A percentile compares a stretch with the other conserved stretches of the same genome.
These are phyloP conservation scores for Masnerella sp. DNA, from an alignment of 2,888 invertebrate species.

Conservation along the genomic window DNA sequence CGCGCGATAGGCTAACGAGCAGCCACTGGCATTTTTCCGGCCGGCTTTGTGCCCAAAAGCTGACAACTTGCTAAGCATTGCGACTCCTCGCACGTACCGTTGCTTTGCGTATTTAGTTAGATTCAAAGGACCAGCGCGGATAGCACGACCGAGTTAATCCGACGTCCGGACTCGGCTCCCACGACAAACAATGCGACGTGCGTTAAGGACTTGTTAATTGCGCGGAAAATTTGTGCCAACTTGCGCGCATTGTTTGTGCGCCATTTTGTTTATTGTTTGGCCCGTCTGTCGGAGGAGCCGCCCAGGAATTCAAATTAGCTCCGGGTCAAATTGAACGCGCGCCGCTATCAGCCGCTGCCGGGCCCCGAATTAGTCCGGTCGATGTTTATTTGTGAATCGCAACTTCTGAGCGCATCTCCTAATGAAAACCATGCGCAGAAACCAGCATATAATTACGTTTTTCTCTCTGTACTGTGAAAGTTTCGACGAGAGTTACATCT, in stretches of 20 bases:
- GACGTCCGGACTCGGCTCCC: slow-evolving; percentile 25
- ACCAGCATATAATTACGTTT: too few relatives aligned
- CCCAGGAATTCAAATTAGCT: slow-evolving; percentile 6
- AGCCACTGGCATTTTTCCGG: slow-evolving; percentile 57
- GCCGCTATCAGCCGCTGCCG: neutral
- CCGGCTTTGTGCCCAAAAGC: slow-evolving; percentile 45
- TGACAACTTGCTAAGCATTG: slow-evolving; percentile 46
- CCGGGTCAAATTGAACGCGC: neutral
- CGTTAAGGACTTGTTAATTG: slow-evolving; percentile 55
- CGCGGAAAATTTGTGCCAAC: slow-evolving; percentile 43
- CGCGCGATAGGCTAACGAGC: slow-evolving; percentile 52
- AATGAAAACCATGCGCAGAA: too few relatives aligned
- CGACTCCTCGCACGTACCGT: slow-evolving; percentile 55
- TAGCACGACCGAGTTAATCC: slow-evolving; percentile 45
- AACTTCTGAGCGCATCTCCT: too few relatives aligned
- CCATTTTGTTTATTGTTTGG: slow-evolving; percentile 34
- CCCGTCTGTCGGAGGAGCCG: neutral
- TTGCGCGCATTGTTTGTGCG: slow-evolving; percentile 31
- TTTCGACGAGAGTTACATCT: too few relatives aligned
- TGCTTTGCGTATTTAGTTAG: slow-evolving; percentile 49
- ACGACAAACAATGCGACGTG: slow-evolving; percentile 47
- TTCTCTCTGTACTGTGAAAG: too few relatives aligned
- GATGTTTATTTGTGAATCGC: too few relatives aligned
- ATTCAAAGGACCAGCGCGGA: slow-evolving; percentile 38
- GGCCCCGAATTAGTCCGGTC: too few relatives aligned